Conservation (phyloP, 1,140 invertebrate species). For the Ruditapes philippinarum region DNA sequence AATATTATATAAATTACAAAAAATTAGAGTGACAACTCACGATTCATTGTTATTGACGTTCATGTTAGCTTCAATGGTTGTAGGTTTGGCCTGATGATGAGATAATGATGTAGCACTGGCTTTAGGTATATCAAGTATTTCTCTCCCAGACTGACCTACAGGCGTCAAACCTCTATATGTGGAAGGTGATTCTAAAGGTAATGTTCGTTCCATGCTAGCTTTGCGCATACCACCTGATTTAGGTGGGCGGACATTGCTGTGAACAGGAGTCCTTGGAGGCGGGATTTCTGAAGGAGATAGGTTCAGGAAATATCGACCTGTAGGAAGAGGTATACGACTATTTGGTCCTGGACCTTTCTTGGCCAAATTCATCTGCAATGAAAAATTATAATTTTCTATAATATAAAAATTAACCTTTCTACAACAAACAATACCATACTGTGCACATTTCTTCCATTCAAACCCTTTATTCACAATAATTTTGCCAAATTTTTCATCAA, state of each 20-base stretch:
- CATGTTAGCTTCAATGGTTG: constrained; percentile 21
- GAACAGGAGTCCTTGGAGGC: constrained; percentile 5
- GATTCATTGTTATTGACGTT: constrained; percentile 24
- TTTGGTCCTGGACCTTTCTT: constrained; percentile 73
- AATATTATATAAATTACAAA: no score
- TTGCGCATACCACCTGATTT: constrained; percentile 35
- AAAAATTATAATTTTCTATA: no score
- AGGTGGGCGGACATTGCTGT: constrained; percentile 27
- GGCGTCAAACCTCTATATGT: constrained; percentile 10
- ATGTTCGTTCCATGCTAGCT: not conserved
- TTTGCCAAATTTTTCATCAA: no score
- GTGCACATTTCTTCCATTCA: no score
- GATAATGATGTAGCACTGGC: constrained; percentile 42
- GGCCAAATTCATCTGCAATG: constrained; percentile 73
- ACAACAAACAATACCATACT: no score
- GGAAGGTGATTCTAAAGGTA: constrained; percentile 50
- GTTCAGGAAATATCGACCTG: constrained; percentile 71
- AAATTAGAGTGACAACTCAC: no score
- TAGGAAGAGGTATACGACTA: constrained; percentile 81
- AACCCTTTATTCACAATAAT: no score
- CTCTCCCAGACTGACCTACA: not conserved
- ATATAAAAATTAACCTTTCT: no score
- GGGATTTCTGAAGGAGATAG: constrained; percentile 59
- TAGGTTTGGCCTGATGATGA: not conserved
- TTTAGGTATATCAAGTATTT: constrained; percentile 48